phyloP scores from a whole-genome alignment of 1,140 invertebrate species.

The Phocides pigmalion region DNA sequence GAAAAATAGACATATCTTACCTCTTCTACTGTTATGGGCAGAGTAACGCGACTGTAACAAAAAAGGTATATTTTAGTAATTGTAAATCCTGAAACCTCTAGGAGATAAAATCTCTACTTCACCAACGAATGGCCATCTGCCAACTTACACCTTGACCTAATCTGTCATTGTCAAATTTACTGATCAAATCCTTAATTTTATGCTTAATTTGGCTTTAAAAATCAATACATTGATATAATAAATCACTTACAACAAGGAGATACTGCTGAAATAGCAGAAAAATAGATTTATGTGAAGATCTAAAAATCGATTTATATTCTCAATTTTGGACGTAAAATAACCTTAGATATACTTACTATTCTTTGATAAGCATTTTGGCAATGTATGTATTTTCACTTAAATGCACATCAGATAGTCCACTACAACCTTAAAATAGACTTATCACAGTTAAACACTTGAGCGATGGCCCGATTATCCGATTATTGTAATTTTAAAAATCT shows the following conservation, averaged over 20 bases:
- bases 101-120: conserved; percentile 12
- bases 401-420: conserved; percentile 80
- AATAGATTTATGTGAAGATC: conserved; percentile 44
- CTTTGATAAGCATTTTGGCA: conserved; percentile 80
- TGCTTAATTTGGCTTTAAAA: not conserved
- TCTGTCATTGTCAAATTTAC: conserved; percentile 34
- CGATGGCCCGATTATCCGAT: conserved; percentile 73
- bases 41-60: conserved; percentile 76
- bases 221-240: conserved; percentile 5
- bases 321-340: conserved; percentile 64
- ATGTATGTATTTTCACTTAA: conserved; percentile 74
- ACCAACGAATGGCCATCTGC: conserved; percentile 30
- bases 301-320: conserved; percentile 78
- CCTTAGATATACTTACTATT: conserved; percentile 77
- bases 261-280: conserved; percentile 8
- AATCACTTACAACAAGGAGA: not conserved
- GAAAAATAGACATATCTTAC: conserved; percentile 52
- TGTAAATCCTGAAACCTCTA: not conserved
- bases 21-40: conserved; percentile 79
- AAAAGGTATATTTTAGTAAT: conserved; percentile 45
- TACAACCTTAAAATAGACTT: conserved; percentile 72
- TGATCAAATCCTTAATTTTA: conserved; percentile 1
- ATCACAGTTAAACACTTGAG: conserved; percentile 78
- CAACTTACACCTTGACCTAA: conserved; percentile 30
- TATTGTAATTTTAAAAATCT: conserved; percentile 78